Base-by-base conservation (phyloP, 2,888 invertebrate species). In the Stenchaetothrips biformis region DNA sequence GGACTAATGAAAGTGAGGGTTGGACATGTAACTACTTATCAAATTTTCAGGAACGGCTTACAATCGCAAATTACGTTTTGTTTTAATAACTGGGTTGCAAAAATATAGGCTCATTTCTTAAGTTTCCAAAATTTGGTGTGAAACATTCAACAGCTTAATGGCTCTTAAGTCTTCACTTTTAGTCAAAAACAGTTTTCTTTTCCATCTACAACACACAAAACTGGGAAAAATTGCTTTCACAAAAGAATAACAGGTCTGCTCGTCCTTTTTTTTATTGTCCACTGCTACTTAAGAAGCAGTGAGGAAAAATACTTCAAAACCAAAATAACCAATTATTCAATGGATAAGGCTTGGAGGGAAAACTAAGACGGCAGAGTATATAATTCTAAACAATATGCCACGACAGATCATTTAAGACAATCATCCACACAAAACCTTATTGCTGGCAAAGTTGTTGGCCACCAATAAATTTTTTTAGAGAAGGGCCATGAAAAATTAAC, bases 131-230 rank as follows among this genome's bases (percentile, higher is more conserved):
- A 74, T 25, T 25, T 74, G 67, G 25, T 21, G 67, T 74, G 67
- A 74, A 74, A 74, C 25, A 74, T 11, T 53, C 67, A 74, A 74
- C 67, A 74, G 67, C 67, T 74, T 74, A 74, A 74, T 25, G 25
- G 67, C 67, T 74, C 67, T 74, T 25, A 25, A 74, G 21, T 74
- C 25, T 25, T 74, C 25, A 74, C 25, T 21, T 74, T 74, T 74
- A 74, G 67, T 21, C 21, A 74, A 25, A 74, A 74, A 25, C 25
- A n/a, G 37, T 37, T 37, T 37, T 37, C 37, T 25, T 74, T 21
- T 74, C 67, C 67, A 74, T 25, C 67, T 74, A 74, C 67, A 74
- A 74, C 67, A 25, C 25, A 74, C 25, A 74, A 74, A 74, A 74
- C 67, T 25, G 7, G 21, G n/a, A n/a, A 74, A 74, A 74, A 74